Percentiles rank a stretch among this genome's conserved stretches.
Evolutionary conservation across 1,140 invertebrate genomes (phyloP).

Genomic region (fruit fly (Drosophila melanogaster)): DNA sequence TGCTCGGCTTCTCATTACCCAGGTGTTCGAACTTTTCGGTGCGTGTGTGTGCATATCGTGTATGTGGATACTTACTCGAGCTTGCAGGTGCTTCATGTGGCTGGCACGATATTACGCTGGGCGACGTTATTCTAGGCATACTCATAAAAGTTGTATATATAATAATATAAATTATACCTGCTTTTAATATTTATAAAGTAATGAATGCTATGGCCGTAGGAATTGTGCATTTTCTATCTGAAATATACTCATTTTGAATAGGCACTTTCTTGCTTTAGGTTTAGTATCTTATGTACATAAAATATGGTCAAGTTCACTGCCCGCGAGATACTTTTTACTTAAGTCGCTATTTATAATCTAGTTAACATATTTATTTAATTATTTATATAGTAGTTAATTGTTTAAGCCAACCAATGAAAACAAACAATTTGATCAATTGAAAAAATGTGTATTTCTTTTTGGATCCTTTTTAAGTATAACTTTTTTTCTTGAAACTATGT

Average conservation of each 20-base stretch:
- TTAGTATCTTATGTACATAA: too few relatives aligned
- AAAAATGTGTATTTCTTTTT: conserved; percentile 58
- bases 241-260: too few relatives aligned
- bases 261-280: too few relatives aligned
- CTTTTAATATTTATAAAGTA: too few relatives aligned
- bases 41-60: conserved; percentile 2
- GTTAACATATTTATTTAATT: too few relatives aligned
- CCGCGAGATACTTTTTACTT: too few relatives aligned
- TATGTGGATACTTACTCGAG: not conserved
- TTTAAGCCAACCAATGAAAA: not conserved
- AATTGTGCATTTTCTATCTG: too few relatives aligned
- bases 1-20: conserved; percentile 55
- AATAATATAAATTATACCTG: not conserved
- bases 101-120: conserved; percentile 18
- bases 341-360: too few relatives aligned
- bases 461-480: conserved; percentile 55
- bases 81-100: conserved; percentile 17
- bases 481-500: conserved; percentile 55
- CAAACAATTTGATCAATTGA: conserved; percentile 19
- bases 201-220: too few relatives aligned
- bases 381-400: too few relatives aligned
- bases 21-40: conserved; percentile 73
- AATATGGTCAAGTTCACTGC: too few relatives aligned
- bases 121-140: not conserved
- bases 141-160: not conserved